Base-by-base conservation (phyloP, 2,113 vertebrate genomes). In the Phrynocephalus versicolor region DNA sequence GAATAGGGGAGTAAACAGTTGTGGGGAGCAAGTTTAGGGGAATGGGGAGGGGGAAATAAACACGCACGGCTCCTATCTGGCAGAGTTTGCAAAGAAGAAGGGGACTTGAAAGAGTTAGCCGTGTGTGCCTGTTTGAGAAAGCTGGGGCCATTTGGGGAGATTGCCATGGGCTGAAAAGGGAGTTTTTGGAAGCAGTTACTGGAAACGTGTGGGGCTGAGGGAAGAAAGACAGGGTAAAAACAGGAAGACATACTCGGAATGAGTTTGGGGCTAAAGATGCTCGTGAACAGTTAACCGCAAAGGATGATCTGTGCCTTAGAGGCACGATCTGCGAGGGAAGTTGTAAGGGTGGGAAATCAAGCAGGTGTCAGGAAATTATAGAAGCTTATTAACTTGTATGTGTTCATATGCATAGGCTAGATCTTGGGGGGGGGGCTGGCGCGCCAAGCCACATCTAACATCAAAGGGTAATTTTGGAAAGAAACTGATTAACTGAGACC, bases 81-180 rank as follows among this genome's bases (percentile, higher is more conserved):
- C 39, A 55, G 84, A 86, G 84, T 86, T 86, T 86, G 19, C 2
- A 27, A 77, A 86, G 58, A 81, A 74, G 57, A 51, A 21, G 60
- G 78, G 60, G 70, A 81, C 57, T 86, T 86, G 57, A 58, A 27
- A 33, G 84, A 81, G 78, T 86, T 23, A 9, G 12, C 27, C 41
- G 83, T 55, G 2, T 9, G 27, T 62, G 18, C 15, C 33, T 21
- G 58, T 35, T 39, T 27, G 39, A 23, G 27, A 33, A 55, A 39
- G 9, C 16, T 55, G 69, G 23, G 57, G 41, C 39, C 64, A 80
- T 35, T 25, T 51, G 69, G 78, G 57, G 57, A 62, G n/a, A 37
- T 35, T 64, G 70, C 9, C 30, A 16, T 45, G 74, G 83, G 62
- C 33, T 27, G 8, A 37, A 33, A 67, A 77, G 19, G 70, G 23